phyloP scores from a whole-genome alignment of 1,140 invertebrate genomes.

The Amyelois transitella region DNA sequence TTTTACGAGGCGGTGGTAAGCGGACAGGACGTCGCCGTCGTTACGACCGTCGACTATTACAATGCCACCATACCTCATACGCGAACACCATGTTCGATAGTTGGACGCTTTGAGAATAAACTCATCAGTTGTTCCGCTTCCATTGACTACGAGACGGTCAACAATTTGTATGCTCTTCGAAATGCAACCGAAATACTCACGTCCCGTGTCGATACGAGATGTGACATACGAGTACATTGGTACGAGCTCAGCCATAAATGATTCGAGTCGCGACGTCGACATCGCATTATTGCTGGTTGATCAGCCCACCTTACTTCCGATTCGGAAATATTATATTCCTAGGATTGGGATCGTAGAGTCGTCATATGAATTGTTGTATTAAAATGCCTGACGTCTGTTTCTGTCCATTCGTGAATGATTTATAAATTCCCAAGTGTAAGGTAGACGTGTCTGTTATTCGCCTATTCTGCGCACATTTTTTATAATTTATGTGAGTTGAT shows the following conservation, averaged over 20 bases:
- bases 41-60: constrained; percentile 71
- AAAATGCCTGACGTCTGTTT: constrained; percentile 42
- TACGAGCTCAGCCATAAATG: constrained; percentile 56
- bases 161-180: constrained; percentile 23
- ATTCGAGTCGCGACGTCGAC: constrained; percentile 64
- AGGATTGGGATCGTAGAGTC: constrained; percentile 50
- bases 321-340: constrained; percentile 71
- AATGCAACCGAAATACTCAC: constrained; percentile 48
- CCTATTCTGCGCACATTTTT: constrained; percentile 1
- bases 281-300: constrained; percentile 67
- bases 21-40: constrained; percentile 72
- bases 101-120: constrained; percentile 31
- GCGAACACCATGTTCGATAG: constrained; percentile 45
- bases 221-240: constrained; percentile 28
- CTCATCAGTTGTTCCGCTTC: constrained; percentile 44
- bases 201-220: constrained; percentile 4
- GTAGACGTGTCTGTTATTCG: constrained; percentile 28
- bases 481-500: background rate
- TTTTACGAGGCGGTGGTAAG: constrained; percentile 64
- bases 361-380: constrained; percentile 48
- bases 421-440: constrained; percentile 43
- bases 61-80: constrained; percentile 65
- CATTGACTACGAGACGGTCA: constrained; percentile 40
- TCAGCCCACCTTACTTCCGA: constrained; percentile 69
- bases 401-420: constrained; percentile 48